A percentile compares a stretch with the other conserved stretches of the same genome.
These are phyloP conservation scores for Tetheella fluctuosa DNA, from an alignment of 2,888 invertebrate species.

Conservation along the genomic window DNA sequence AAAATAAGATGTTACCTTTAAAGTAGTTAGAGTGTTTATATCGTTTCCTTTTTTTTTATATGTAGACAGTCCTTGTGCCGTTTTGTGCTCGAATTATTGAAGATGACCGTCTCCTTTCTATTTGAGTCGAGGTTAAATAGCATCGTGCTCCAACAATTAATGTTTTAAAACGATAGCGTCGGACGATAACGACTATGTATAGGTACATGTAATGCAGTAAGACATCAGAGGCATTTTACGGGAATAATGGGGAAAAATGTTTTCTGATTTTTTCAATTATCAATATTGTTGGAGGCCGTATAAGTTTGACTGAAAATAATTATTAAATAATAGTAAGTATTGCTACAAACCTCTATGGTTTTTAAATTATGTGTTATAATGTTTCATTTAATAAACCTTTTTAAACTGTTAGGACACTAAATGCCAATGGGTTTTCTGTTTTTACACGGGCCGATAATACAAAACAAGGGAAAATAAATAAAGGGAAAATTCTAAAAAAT, in stretches of 20 bases:
- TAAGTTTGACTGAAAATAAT: too few species aligned
- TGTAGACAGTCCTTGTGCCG: slow-evolving; percentile 17
- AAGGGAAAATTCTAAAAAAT: too few species aligned
- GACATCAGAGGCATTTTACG: not conserved
- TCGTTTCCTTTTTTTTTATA: not conserved
- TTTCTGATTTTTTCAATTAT: too few species aligned
- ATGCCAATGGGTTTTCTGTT: too few species aligned
- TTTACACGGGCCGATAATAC: too few species aligned
- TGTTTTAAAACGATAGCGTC: not conserved
- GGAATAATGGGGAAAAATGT: not conserved
- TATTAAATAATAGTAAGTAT: too few species aligned
- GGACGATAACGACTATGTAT: not conserved
- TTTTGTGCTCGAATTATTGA: slow-evolving; percentile 14
- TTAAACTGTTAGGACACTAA: too few species aligned
- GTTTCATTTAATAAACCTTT: too few species aligned
- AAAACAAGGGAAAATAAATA: too few species aligned
- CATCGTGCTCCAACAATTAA: slow-evolving; percentile 14
- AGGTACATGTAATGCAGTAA: not conserved
- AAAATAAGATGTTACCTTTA: not conserved
- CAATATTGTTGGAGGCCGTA: too few species aligned
- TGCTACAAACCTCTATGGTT: too few species aligned
- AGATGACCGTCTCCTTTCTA: slow-evolving; percentile 28
- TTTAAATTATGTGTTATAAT: too few species aligned
- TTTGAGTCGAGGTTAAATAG: slow-evolving; percentile 20
- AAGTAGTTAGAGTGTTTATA: not conserved